These are phyloP conservation scores for Stenolophus ochropezus DNA, from an alignment of 2,888 invertebrate genomes.

Conservation along the genomic window DNA sequence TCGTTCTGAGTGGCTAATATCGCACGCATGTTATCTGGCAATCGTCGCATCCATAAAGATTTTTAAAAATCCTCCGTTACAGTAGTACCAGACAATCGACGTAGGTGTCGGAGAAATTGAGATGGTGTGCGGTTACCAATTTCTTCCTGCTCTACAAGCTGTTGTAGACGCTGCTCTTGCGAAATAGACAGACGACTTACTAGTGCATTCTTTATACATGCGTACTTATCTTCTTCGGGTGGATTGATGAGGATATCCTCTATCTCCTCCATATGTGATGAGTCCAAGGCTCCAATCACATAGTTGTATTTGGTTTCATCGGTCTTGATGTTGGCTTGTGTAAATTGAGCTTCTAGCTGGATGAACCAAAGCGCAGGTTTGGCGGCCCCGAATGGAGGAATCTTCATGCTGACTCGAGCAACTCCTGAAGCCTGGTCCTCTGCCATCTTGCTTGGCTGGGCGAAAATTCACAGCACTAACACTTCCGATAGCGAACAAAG, in stretches of 20 bases:
- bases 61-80: neutral
- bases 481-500: too few species aligned
- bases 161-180: neutral
- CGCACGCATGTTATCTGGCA: neutral
- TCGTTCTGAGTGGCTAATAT: neutral
- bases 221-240: neutral
- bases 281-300: neutral
- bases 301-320: neutral
- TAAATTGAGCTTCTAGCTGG: neutral
- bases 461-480: too few species aligned
- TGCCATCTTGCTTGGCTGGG: too few species aligned
- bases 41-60: too few species aligned
- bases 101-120: neutral
- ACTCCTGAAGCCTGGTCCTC: too few species aligned
- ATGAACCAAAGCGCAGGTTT: neutral
- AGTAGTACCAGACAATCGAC: neutral
- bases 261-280: too few species aligned
- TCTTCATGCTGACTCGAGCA: too few species aligned
- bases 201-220: neutral
- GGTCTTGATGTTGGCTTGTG: neutral
- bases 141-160: neutral
- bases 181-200: neutral
- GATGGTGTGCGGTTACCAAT: constrained; percentile 11
- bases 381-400: neutral
- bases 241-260: neutral